Evolutionary conservation across 1,140 invertebrate genomes (phyloP), one percentile per base, ranked within the genome.

Genomic region (Mya arenaria): DNA sequence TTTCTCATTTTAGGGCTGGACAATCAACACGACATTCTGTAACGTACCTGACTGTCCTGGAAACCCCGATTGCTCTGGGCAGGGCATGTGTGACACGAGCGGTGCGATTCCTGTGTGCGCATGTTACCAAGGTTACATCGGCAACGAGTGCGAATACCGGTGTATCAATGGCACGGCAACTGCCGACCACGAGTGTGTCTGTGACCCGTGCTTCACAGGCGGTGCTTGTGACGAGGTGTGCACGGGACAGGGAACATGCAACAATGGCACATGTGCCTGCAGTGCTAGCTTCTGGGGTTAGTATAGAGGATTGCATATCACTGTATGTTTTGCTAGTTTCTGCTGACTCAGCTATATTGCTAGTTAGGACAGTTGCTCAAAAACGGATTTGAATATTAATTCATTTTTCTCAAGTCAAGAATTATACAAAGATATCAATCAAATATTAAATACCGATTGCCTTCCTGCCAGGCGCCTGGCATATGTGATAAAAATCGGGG

Each of bases 41-140:
- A 77, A 88, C 28, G 34, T 85, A 0, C 75, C 89, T 58, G 89
- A 90, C 73, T 90, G 89, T 71, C 88, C 89, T 17, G 89, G 89
- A 0, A 75, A 66, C 23, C 89, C 89, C 10, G 81, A 90, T 68
- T 90, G 89, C 55, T 84, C 82, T 41, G 48, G 82, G 34, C 63
- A 86, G 37, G 88, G 88, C n/a, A 34, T 56, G 17, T 89, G 88
- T 48, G 79, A 85, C 39, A 65, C 36, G 23, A 84, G 66, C 25
- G 69, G 68, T 0, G 72, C 73, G 19, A 72, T 83, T 28, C 86
- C 88, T 81, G 82, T 73, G 17, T 88, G 68, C 41, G 75, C n/a
- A 65, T 90, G 89, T 79, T 25, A 58, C 2, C 1, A 62, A 0
- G 86, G 86, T 3, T 90, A 85, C 83, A 87, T 89, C 85, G 88